Evolutionary conservation across 2,888 invertebrate species (phyloP), one percentile per base, ranked within the genome.

Genomic region (Uropetala carovei): DNA sequence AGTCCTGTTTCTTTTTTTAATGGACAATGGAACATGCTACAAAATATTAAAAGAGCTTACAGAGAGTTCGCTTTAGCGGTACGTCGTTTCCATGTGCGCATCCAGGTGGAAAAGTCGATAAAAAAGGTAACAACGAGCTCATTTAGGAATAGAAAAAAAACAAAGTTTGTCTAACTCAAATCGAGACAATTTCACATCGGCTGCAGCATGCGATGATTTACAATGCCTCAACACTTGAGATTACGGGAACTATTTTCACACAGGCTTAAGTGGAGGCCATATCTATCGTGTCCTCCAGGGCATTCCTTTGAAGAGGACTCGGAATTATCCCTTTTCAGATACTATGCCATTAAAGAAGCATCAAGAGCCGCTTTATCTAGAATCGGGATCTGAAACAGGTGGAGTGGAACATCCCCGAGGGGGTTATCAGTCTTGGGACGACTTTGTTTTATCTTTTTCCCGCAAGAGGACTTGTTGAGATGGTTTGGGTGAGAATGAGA

Each of bases 301-400:
- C 89, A 89, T 89, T 60, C 89, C 64, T 16, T n/a, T 43, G 64
- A 64, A 60, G 89, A 84, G 16, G 84, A 89, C 64, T 89, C 89
- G 89, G 89, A 89, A 89, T 89, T 89, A 89, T 89, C 64, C 89
- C 89, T 89, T 89, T 89, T 89, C 64, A 89, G 89, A 89, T 89
- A 64, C 89, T 60, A 59, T 89, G 60, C 89, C 89, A 89, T 89
- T 89, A 89, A 64, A 89, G 64, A 60, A 89, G 60, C n/a, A 89
- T 89, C 89, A 64, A 43, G 64, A 68, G 43, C 14, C 89, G 43
- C 64, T 89, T 89, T 64, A 64, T 64, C 64, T 43, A 8, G 10
- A 58, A 59, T 86, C 64, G 89, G 60, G 64, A 89, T 89, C 89
- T 89, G 68, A 89, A 89, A 89, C 89, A 89, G 89, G 89, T 89